A percentile compares a stretch with the other conserved stretches of the same genome.
Evolutionary conservation across 2,797 vertebrate genomes (phyloP).

Genomic region (Miichthys miiuy): DNA sequence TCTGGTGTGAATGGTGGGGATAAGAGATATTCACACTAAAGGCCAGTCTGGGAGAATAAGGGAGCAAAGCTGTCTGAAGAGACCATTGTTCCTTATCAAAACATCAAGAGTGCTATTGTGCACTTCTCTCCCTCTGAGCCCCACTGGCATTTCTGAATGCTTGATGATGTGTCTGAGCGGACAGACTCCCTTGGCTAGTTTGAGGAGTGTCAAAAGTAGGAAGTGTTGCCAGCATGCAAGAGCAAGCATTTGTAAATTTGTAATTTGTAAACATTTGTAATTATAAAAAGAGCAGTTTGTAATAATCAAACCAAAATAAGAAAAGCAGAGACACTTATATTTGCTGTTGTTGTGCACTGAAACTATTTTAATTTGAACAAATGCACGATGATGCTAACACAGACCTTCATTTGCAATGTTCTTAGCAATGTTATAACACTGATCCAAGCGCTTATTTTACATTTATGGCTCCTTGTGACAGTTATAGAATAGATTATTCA

Average conservation of each 20-base stretch:
- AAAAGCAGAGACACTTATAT: background rate
- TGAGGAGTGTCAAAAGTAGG: conserved; percentile 35
- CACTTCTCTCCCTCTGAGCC: conserved; percentile 74
- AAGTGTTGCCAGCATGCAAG: conserved; percentile 10
- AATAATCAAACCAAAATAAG: background rate
- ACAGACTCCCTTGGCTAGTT: conserved; percentile 44
- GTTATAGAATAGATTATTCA: background rate
- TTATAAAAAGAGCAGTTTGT: conserved; percentile 1
- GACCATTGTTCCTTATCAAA: conserved; percentile 85
- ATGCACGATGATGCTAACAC: background rate
- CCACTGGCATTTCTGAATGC: conserved; percentile 83
- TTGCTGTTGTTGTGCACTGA: background rate
- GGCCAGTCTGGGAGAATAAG: conserved; percentile 79
- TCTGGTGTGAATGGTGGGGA: conserved; percentile 68
- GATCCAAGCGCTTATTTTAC: conserved; percentile 2
- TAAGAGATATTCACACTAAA: conserved; percentile 82
- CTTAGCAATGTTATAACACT: background rate
- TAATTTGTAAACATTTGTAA: no score
- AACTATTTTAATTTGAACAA: background rate
- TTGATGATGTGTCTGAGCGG: conserved; percentile 66
- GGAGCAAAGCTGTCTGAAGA: conserved; percentile 81
- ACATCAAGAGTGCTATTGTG: conserved; percentile 83
- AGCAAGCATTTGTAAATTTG: conserved; percentile 34
- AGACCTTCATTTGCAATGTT: background rate
- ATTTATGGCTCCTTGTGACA: background rate